Evolutionary conservation across 2,113 vertebrate species (phyloP), one percentile per base, ranked within the genome.

Genomic region (Sterrhoptilus dennistouni): DNA sequence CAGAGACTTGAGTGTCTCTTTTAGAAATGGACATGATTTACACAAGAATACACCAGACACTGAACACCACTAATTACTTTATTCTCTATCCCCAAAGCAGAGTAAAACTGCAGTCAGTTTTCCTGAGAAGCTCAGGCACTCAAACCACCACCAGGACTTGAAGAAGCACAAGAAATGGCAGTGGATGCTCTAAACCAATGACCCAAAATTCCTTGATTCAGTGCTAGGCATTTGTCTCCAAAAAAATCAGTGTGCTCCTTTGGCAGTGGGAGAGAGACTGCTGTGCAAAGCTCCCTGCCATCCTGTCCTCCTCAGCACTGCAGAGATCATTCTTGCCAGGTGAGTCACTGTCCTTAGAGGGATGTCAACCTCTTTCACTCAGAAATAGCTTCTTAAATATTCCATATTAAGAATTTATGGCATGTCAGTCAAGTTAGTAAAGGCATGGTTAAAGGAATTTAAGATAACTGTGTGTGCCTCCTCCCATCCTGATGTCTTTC

Each of bases 341-440:
- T 93, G 91, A 95, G 60, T 82, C 89, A 91, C 77, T 78, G 91
- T 28, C 83, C 91, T 89, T 8, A 33, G 28, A 89, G 74, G 40
- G 49, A 47, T 89, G 81, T 53, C 91, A 95, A 87, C 35, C 54
- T 59, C 80, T 31, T 45, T 61, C 75, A 71, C 56, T 45, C 57
- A 92, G 61, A 81, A 96, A 87, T 2, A 81, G 38, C 45, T 84
- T 61, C 65, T 82, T n/a, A 79, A 87, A 82, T 45, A 93, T 71
- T 72, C 69, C 77, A 49, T 24, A 45, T 45, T 45, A 81, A 86
- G 33, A 75, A 89, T 64, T 82, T n/a, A 28, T 22, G 2, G 5
- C 4, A 0, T 3, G 74, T 42, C 91, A 94, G 57, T 82, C 89
- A 89, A 79, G 36, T 27, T 56, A 70, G 49, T 14, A 87, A 91